Evolutionary conservation across 2,888 invertebrate genomes (phyloP), one percentile per base, ranked within the genome.

Genomic region (Microchrysa polita): DNA sequence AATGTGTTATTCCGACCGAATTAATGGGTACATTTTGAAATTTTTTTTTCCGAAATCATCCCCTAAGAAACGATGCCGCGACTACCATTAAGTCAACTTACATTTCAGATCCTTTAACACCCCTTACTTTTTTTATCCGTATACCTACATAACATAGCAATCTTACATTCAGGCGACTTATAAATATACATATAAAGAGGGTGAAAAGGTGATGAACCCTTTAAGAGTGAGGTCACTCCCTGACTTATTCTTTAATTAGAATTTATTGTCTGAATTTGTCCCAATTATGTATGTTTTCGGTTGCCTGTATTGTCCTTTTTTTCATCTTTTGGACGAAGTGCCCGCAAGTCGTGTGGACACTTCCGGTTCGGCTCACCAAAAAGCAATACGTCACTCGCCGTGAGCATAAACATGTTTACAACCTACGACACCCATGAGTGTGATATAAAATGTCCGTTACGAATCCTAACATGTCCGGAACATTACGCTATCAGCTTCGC

Each of bases 271-370:
- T 23, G 27, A 60, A 73, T 73, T 73, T 67, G 67, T 73, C 48
- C 67, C 67, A 73, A 73, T 73, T 73, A 73, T 27, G 40, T 73
- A 73, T 27, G 40, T 73, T 73, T 63, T 53, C 42, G 18, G 22
- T 10, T 55, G 55, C 16, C 20, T 55, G 18, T 18, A 16, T 20
- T 34, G 12, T 16, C n/a, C n/a, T n/a, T n/a, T n/a, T n/a, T n/a
- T n/a, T n/a, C n/a, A n/a, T n/a, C n/a, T n/a, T n/a, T n/a, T 12
- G 16, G 53, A 53, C 53, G 53, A 53, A 16, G 5, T 10, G 16
- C n/a, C 40, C 16, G 18, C 16, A 18, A 12, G 42, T 34, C 40
- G 16, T 12, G 16, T 12, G 40, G 5, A 42, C 18, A 42, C 40
- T n/a, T 63, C 16, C 42, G 18, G n/a, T 10, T 23, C 57, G 18